Conservation (phyloP, 2,797 vertebrate genomes). For the Vultur gryphus region DNA sequence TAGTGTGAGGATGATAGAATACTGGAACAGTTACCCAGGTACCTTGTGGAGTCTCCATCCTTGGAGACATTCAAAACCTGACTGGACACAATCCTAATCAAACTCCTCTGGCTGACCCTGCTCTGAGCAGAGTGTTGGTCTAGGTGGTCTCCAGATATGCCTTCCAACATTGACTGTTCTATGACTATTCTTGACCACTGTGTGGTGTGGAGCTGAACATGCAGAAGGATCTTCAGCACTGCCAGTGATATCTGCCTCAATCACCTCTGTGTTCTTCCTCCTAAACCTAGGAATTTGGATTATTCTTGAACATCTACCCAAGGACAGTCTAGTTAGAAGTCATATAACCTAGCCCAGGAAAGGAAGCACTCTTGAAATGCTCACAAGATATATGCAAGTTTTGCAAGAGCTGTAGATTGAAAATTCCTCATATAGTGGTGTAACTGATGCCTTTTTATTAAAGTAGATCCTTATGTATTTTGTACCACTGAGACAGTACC, state of each 20-base stretch:
- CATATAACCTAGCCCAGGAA: background rate
- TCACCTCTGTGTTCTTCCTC: background rate
- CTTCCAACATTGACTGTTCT: background rate
- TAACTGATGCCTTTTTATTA: background rate
- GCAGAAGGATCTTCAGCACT: background rate
- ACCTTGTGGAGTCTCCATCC: background rate
- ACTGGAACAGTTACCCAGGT: background rate
- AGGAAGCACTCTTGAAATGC: background rate
- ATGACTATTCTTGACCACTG: background rate
- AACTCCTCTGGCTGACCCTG: background rate
- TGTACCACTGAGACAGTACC: background rate
- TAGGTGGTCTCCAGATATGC: background rate
- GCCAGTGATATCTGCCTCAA: background rate
- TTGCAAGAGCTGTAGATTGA: background rate
- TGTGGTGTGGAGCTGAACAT: background rate
- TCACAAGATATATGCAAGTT: background rate
- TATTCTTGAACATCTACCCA: background rate
- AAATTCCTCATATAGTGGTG: background rate
- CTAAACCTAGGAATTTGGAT: background rate
- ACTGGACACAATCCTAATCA: background rate
- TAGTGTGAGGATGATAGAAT: background rate
- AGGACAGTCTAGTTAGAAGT: background rate
- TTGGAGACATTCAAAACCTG: background rate
- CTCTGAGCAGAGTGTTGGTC: background rate
- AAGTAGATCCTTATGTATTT: background rate